Evolutionary conservation across 2,888 invertebrate species (phyloP).

Genomic region (Dicyrtoma fusca): DNA sequence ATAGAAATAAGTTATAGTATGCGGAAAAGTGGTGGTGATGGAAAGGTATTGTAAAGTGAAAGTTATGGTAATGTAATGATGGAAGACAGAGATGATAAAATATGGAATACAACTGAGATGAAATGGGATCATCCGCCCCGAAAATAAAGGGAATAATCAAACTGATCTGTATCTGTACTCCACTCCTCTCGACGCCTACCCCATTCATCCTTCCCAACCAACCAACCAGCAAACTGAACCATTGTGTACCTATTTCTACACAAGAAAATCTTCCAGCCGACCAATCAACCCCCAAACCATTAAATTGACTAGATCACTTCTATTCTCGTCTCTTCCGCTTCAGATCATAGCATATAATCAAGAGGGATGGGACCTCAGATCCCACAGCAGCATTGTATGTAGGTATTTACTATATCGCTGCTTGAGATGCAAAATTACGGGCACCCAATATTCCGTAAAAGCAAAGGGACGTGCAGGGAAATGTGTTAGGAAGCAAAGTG

Average conservation of each 20-base stretch:
- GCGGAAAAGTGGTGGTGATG: not conserved
- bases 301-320: no score
- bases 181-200: not conserved
- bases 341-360: no score
- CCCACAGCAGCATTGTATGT: no score
- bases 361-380: no score
- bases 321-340: no score
- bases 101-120: conserved; percentile 34
- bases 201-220: not conserved
- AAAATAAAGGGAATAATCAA: conserved; percentile 45
- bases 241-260: not conserved
- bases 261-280: no score
- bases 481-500: no score
- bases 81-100: not conserved
- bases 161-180: conserved; percentile 14
- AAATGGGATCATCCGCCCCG: conserved; percentile 55
- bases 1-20: not conserved
- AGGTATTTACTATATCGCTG: no score
- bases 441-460: no score
- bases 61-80: not conserved
- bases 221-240: not conserved
- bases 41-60: not conserved
- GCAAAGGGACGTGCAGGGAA: no score
- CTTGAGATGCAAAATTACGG: no score
- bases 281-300: no score